phyloP scores from a whole-genome alignment of 1,140 invertebrate species.

The Muscidifurax raptorellus region DNA sequence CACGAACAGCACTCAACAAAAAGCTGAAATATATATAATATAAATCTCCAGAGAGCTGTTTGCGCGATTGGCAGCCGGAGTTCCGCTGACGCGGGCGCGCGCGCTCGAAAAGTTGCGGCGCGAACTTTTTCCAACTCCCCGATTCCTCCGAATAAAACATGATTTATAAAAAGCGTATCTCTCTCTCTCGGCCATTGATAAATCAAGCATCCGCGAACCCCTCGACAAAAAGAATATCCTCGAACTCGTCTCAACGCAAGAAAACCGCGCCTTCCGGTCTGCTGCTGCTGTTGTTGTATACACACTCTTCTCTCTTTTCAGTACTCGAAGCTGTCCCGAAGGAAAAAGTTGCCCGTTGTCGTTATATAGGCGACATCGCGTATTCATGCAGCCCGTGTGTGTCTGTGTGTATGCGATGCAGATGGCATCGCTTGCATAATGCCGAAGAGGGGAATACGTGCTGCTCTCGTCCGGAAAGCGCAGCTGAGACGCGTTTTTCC shows the following conservation, averaged over 20 bases:
- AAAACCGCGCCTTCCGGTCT: not conserved
- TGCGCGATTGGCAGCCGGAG: not conserved
- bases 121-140: conserved; percentile 21
- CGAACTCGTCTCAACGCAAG: not conserved
- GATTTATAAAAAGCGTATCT: conserved; percentile 37
- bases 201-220: conserved; percentile 25
- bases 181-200: conserved; percentile 1
- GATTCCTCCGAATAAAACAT: conserved; percentile 12
- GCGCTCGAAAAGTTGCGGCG: conserved; percentile 11
- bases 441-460: not conserved
- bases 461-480: not conserved
- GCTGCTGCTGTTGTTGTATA: not conserved
- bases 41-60: conserved; percentile 26
- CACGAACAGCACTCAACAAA: not conserved
- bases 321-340: not conserved
- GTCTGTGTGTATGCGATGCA: not conserved
- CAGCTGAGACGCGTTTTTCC: conserved; percentile 14
- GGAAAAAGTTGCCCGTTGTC: not conserved
- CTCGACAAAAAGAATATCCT: conserved; percentile 31
- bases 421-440: not conserved
- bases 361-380: not conserved
- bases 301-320: not conserved
- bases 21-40: conserved; percentile 14
- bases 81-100: conserved; percentile 27
- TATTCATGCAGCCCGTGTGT: not conserved